phyloP scores from a whole-genome alignment of 2,888 invertebrate genomes.

The Spodoptera picta region DNA sequence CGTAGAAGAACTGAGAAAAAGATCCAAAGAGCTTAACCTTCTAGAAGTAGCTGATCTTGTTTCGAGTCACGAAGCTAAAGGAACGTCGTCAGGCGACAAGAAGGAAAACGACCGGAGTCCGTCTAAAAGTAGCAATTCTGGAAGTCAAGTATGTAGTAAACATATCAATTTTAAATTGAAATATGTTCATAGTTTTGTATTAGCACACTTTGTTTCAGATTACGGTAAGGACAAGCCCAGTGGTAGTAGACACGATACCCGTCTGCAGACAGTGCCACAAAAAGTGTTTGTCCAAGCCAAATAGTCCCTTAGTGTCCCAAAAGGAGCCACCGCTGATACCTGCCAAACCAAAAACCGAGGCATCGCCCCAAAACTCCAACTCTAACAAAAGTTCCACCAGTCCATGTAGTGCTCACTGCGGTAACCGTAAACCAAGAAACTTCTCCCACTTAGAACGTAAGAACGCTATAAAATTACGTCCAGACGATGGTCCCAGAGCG shows the following conservation, averaged over 20 bases:
- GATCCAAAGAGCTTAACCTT: conserved; percentile 91
- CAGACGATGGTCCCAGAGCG: conserved; percentile 83
- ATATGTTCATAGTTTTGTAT: conserved; percentile 10
- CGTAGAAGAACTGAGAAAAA: conserved; percentile 91
- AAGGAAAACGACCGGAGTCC: conserved; percentile 91
- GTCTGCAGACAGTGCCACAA: conserved; percentile 94
- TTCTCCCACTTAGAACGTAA: conserved; percentile 83
- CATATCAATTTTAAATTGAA: background rate
- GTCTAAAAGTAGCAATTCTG: conserved; percentile 93
- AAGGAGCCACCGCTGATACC: conserved; percentile 77
- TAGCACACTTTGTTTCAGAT: conserved; percentile 86
- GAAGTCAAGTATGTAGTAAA: conserved; percentile 91
- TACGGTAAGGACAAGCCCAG: conserved; percentile 93
- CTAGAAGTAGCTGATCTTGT: conserved; percentile 84
- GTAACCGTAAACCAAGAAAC: conserved; percentile 77
- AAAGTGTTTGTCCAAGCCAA: conserved; percentile 91
- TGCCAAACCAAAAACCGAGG: conserved; percentile 75
- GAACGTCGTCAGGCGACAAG: conserved; percentile 75
- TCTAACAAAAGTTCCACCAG: conserved; percentile 81
- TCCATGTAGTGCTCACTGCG: conserved; percentile 81
- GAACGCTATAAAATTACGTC: conserved; percentile 84
- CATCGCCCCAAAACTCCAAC: conserved; percentile 79
- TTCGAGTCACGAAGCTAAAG: conserved; percentile 72
- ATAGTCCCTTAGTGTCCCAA: conserved; percentile 84
- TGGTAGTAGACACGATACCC: conserved; percentile 91